Evolutionary conservation across 2,888 invertebrate genomes (phyloP), one percentile per base, ranked within the genome.

Genomic region (Neria commutata): DNA sequence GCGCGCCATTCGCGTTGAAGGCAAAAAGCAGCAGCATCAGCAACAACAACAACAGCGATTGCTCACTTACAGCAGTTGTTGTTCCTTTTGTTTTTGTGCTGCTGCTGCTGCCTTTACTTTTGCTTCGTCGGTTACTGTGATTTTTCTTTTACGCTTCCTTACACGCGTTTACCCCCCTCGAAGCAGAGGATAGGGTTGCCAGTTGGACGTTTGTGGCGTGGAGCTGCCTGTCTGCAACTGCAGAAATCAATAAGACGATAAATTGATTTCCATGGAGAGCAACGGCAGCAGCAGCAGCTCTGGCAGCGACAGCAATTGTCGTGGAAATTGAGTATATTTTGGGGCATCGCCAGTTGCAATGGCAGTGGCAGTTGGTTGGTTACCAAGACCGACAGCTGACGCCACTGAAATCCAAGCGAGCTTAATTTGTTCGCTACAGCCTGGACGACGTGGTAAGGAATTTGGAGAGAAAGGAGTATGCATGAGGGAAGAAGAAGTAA

Each of bases 221-320:
- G 21, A 42, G 48, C 2, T 47, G 42, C 45, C 17, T 37, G 19
- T 23, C 33, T 33, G 45, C 26, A 45, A 34, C 50, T 42, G 17
- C 25, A 37, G 37, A 67, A 68, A 67, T 68, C 69, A 67, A 68
- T 68, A 63, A 61, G 47, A 58, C 55, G 61, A 50, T 57, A 56
- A 61, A 54, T 62, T 62, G 49, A 62, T 52, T 60, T 52, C 57
- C 49, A 51, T 48, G 26, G 48, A 25, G 45, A 51, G 25, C 40
- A 57, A 19, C 34, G 24, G 26, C 21, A 25, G 46, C 11, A n/a
- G 45, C 5, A 29, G 25, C 29, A 11, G 11, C 29, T 29, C 11
- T 29, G 29, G 29, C 6, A 29, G 6, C 11, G 29, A 11, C 11
- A 29, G 29, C 29, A 29, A 29, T 11, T n/a, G n/a, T n/a, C n/a